phyloP scores from a whole-genome alignment of 2,797 vertebrate genomes.

The Natrix natrix region DNA sequence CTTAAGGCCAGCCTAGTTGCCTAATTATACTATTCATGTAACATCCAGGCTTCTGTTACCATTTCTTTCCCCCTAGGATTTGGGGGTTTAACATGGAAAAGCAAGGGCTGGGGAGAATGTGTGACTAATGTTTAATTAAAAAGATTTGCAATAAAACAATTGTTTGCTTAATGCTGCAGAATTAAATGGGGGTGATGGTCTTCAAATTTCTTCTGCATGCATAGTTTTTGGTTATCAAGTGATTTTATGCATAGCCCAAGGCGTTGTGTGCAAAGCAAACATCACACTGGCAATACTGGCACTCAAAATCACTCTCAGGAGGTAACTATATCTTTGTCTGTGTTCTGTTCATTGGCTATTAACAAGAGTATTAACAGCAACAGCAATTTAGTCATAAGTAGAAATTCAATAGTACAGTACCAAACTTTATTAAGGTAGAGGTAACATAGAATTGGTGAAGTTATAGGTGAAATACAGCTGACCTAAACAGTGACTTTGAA shows the following conservation, averaged over 20 bases:
- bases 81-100: conserved; percentile 56
- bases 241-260: conserved; percentile 11
- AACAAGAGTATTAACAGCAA: conserved; percentile 30
- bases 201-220: rapidly evolving
- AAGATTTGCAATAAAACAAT: conserved; percentile 57
- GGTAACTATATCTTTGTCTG: conserved; percentile 7
- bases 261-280: neutral
- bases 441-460: neutral
- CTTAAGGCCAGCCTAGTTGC: conserved; percentile 32
- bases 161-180: conserved; percentile 59
- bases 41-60: neutral
- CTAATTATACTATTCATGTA: conserved; percentile 47
- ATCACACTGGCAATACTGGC: neutral
- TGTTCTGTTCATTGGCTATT: conserved; percentile 24
- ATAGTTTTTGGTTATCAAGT: neutral
- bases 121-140: conserved; percentile 63
- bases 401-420: conserved; percentile 1
- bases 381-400: conserved; percentile 11
- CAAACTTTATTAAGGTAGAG: conserved; percentile 18
- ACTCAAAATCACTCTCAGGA: conserved; percentile 7
- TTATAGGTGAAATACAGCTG: neutral
- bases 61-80: conserved; percentile 33
- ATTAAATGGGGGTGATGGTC: conserved; percentile 41
- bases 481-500: neutral
- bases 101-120: conserved; percentile 46